Evolutionary conservation across 2,797 vertebrate species (phyloP).

Genomic region (Syngnathus rostellatus): DNA sequence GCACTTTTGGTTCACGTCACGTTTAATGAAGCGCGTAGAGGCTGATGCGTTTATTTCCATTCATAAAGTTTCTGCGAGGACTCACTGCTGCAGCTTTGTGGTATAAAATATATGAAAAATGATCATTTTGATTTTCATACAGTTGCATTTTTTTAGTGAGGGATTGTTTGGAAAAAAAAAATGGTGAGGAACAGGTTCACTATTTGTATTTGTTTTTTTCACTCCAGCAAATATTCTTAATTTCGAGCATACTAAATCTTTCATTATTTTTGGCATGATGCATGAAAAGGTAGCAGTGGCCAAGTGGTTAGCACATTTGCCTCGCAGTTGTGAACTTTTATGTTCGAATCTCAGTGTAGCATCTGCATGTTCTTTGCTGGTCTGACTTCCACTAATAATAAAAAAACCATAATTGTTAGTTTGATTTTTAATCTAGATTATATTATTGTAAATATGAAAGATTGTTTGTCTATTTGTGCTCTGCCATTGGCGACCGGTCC

Average conservation of each 20-base stretch:
- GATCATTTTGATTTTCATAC: neutral
- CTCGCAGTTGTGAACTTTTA: neutral
- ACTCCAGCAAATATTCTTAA: too few species aligned
- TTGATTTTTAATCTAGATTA: neutral
- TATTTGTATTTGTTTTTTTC: too few species aligned
- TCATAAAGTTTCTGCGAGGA: constrained; percentile 53
- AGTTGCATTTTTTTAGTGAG: neutral
- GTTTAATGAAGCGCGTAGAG: constrained; percentile 11
- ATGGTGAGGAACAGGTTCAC: too few species aligned
- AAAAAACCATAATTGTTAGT: neutral
- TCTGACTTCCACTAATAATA: neutral
- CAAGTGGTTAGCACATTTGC: neutral
- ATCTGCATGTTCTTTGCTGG: neutral
- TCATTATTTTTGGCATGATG: too few species aligned
- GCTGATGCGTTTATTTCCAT: constrained; percentile 45
- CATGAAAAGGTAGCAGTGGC: too few species aligned
- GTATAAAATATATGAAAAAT: constrained; percentile 14
- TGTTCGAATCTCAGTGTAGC: neutral
- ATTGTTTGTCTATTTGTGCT: neutral
- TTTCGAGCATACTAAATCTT: too few species aligned
- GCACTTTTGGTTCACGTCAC: constrained; percentile 2
- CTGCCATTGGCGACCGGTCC: neutral
- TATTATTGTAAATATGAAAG: neutral
- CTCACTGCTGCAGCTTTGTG: constrained; percentile 10
- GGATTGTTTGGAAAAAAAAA: too few species aligned